Evolutionary conservation across 2,888 invertebrate species (phyloP).

Genomic region (Tiliacea citrago): DNA sequence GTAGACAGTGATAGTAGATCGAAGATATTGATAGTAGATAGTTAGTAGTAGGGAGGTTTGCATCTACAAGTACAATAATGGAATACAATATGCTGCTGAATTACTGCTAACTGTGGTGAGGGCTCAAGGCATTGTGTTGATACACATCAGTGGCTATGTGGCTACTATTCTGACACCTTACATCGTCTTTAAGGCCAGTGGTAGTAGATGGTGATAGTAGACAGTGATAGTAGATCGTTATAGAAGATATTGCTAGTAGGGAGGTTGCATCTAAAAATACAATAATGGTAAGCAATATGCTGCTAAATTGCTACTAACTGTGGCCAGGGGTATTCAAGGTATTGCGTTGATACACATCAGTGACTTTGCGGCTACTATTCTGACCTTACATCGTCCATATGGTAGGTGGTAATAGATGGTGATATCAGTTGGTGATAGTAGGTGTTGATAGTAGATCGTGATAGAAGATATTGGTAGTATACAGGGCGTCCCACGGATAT

Average conservation of each 20-base stretch:
- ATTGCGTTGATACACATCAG: constrained; percentile 95
- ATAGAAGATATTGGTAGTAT: too few species aligned
- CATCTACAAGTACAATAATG: constrained; percentile 92
- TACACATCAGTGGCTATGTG: constrained; percentile 96
- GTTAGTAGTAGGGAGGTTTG: neutral
- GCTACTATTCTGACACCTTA: constrained; percentile 96
- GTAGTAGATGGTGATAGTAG: neutral
- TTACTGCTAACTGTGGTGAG: constrained; percentile 96
- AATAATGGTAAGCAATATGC: constrained; percentile 97
- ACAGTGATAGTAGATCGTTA: neutral
- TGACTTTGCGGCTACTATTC: constrained; percentile 95
- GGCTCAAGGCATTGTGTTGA: constrained; percentile 95
- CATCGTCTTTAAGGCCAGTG: constrained; percentile 94
- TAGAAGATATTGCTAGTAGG: neutral
- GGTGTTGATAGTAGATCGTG: neutral
- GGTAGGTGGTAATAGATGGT: neutral
- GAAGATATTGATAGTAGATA: neutral
- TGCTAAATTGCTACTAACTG: constrained; percentile 96
- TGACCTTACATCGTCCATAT: too few species aligned
- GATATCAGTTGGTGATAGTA: neutral
- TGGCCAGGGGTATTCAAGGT: constrained; percentile 96
- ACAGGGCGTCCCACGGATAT: too few species aligned
- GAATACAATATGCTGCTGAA: constrained; percentile 97
- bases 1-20: neutral
- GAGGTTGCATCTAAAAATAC: constrained; percentile 83